Conservation (phyloP, 2,888 invertebrate species). For the Thysanoteuthis rhombus region DNA sequence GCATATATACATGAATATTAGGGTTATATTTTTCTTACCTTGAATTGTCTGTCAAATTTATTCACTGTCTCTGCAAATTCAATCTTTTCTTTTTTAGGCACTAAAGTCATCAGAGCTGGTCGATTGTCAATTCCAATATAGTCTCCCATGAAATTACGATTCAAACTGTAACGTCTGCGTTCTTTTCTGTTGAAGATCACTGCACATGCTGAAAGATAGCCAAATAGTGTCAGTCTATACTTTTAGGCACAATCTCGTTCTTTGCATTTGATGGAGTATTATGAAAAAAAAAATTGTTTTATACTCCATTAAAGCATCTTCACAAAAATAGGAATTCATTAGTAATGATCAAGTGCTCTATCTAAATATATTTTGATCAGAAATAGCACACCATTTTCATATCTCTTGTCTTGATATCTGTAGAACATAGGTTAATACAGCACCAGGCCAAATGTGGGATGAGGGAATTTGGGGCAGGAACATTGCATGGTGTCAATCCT, state of each 20-base stretch:
- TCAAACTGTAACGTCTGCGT: constrained; percentile 74
- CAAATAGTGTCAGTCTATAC: neutral
- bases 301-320: neutral
- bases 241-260: neutral
- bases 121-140: constrained; percentile 76
- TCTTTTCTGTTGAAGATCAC: constrained; percentile 73
- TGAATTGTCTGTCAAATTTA: constrained; percentile 77
- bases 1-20: no score
- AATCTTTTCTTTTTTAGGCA: constrained; percentile 76
- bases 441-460: no score
- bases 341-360: no score
- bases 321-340: neutral
- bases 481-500: no score
- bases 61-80: constrained; percentile 75
- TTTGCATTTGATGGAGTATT: no score
- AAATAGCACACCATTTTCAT: no score
- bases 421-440: no score
- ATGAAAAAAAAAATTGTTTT: no score
- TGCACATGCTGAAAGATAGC: constrained; percentile 67
- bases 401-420: no score
- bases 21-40: constrained; percentile 66
- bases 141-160: constrained; percentile 77
- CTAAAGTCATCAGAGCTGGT: constrained; percentile 72
- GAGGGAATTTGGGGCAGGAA: no score
- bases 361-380: no score